These are phyloP conservation scores for Geococcyx californianus DNA, from an alignment of 2,113 vertebrate genomes.

Conservation along the genomic window DNA sequence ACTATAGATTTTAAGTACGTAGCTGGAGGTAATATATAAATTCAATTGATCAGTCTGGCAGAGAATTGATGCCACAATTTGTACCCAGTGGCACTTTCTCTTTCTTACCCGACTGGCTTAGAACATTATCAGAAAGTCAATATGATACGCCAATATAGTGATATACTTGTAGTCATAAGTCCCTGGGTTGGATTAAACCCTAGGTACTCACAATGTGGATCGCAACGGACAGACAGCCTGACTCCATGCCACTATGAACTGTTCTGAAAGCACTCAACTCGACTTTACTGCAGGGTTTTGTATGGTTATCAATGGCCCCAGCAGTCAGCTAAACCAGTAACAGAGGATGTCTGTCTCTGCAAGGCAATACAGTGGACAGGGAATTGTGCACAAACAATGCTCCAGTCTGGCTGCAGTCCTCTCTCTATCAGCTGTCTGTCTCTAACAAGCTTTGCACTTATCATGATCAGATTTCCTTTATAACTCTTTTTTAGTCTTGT, in stretches of 20 bases:
- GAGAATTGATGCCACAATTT: slow-evolving; percentile 84
- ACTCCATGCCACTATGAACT: slow-evolving; percentile 73
- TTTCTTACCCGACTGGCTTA: slow-evolving; percentile 76
- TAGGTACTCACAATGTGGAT: slow-evolving; percentile 65
- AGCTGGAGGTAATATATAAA: slow-evolving; percentile 84
- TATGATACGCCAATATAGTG: slow-evolving; percentile 77
- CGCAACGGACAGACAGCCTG: slow-evolving; percentile 82
- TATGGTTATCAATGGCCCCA: slow-evolving; percentile 74
- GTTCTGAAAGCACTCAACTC: slow-evolving; percentile 67
- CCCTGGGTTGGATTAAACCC: slow-evolving; percentile 74
- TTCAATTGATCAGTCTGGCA: slow-evolving; percentile 83
- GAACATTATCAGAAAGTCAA: slow-evolving; percentile 86
- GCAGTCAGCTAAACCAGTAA: slow-evolving; percentile 71
- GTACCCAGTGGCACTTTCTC: slow-evolving; percentile 80
- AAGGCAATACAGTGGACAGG: neutral
- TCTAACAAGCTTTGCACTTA: slow-evolving; percentile 31
- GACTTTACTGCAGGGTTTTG: slow-evolving; percentile 33
- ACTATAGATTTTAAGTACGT: slow-evolving; percentile 78
- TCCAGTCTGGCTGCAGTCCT: slow-evolving; percentile 68
- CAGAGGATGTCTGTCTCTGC: slow-evolving; percentile 78
- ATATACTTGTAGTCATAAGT: slow-evolving; percentile 74
- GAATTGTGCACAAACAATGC: neutral
- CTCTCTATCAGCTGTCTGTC: slow-evolving; percentile 57
- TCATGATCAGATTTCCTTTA: slow-evolving; percentile 68
- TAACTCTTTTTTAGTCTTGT: slow-evolving; percentile 46